phyloP scores from a whole-genome alignment of 2,888 invertebrate genomes.

The Agapetus fuscipes region DNA sequence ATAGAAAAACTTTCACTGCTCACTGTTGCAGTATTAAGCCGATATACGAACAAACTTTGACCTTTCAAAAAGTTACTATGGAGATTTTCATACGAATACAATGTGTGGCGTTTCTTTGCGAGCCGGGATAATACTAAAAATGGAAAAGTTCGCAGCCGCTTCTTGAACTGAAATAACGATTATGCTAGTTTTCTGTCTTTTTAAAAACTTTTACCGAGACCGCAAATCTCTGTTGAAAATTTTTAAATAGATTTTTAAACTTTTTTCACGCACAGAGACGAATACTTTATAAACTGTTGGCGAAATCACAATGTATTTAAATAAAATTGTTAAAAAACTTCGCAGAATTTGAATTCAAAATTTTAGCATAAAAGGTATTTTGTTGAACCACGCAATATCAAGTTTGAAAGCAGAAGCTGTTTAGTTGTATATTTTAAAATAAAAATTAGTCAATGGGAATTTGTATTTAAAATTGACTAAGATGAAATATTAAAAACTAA shows the following conservation, averaged over 20 bases:
- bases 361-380: too few relatives aligned
- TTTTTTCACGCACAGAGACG: too few relatives aligned
- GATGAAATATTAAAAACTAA: neutral
- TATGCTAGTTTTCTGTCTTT: neutral
- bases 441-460: neutral
- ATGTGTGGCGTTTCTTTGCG: conserved; percentile 3
- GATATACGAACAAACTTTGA: conserved; percentile 14
- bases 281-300: too few relatives aligned
- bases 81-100: conserved; percentile 13
- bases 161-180: neutral
- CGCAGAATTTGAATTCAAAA: too few relatives aligned
- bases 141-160: neutral
- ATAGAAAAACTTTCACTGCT: conserved; percentile 9
- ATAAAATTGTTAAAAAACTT: too few relatives aligned
- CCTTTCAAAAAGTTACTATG: conserved; percentile 7
- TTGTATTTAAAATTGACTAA: neutral
- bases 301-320: too few relatives aligned
- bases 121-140: neutral
- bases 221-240: too few relatives aligned
- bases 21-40: conserved; percentile 9
- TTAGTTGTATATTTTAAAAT: neutral
- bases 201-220: too few relatives aligned
- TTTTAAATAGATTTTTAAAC: too few relatives aligned
- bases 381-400: too few relatives aligned
- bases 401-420: too few relatives aligned